Percentiles rank a stretch among this genome's conserved stretches.
phyloP scores from a whole-genome alignment of 2,888 invertebrate species.

The Epirrhoe alternata region DNA sequence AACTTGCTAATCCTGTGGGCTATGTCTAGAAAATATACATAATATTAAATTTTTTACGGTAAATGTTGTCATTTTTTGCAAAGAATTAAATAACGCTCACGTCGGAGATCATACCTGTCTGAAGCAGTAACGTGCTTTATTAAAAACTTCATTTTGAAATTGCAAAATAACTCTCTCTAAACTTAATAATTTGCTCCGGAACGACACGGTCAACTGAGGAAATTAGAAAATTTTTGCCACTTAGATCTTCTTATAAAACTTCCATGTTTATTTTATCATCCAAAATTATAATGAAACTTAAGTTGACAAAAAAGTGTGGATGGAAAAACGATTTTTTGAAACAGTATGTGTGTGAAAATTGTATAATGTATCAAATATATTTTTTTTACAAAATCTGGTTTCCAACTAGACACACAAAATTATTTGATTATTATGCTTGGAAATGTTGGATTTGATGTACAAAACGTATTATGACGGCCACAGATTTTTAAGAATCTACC shows the following conservation, averaged over 20 bases:
- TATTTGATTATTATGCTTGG: too few species aligned
- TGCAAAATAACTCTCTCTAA: constrained; percentile 18
- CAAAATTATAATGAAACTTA: background rate
- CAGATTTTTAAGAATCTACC: background rate
- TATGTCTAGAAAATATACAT: too few species aligned
- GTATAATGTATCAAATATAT: too few species aligned
- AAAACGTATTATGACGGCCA: background rate
- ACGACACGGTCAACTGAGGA: constrained; percentile 18
- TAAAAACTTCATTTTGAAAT: constrained; percentile 25
- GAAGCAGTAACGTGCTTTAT: constrained; percentile 31
- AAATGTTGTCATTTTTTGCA: background rate
- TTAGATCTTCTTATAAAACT: constrained; percentile 8
- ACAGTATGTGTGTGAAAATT: too few species aligned
- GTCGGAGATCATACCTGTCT: constrained; percentile 12
- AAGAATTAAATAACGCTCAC: background rate
- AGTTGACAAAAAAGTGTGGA: background rate
- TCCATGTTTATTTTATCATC: constrained; percentile 3
- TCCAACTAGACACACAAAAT: too few species aligned
- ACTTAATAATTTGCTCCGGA: constrained; percentile 15
- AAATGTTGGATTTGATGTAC: too few species aligned
- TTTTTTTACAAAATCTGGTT: too few species aligned
- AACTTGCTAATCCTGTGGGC: too few species aligned
- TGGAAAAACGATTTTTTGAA: background rate
- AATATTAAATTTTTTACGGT: too few species aligned
- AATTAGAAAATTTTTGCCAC: constrained; percentile 11